Evolutionary conservation across 2,797 vertebrate genomes (phyloP).

Genomic region (Arctocebus calabarensis): DNA sequence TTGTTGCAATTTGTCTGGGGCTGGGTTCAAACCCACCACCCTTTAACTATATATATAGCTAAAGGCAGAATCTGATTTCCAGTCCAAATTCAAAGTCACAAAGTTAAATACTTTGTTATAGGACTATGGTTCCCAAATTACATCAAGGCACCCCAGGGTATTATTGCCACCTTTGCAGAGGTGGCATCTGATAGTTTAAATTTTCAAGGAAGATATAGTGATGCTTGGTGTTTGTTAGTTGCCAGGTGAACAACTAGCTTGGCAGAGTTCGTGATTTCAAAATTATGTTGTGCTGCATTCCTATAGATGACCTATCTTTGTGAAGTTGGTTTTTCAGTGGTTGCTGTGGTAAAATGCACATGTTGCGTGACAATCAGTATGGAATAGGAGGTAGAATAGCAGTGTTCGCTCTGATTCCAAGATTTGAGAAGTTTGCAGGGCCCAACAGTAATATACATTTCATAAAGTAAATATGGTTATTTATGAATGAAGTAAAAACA

Average conservation of each 20-base stretch:
- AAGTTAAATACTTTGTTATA: background rate
- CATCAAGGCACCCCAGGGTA: background rate
- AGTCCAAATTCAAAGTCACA: background rate
- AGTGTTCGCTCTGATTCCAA: background rate
- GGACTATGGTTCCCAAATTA: background rate
- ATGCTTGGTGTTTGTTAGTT: background rate
- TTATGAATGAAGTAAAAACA: conserved; percentile 38
- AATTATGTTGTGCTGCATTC: background rate
- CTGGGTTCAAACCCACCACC: too few species aligned
- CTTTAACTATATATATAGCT: background rate
- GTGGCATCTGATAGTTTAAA: background rate
- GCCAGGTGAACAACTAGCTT: background rate
- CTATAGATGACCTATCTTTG: background rate
- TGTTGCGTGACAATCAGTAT: background rate
- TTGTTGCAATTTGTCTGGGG: too few species aligned
- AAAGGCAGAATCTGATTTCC: conserved; percentile 19
- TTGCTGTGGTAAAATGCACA: conserved; percentile 1
- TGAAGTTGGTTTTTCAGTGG: background rate
- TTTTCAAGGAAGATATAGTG: background rate
- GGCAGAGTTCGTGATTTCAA: conserved; percentile 8
- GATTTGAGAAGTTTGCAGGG: conserved; percentile 16
- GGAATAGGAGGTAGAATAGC: background rate
- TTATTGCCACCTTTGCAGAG: background rate
- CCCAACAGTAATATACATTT: background rate
- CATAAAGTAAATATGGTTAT: conserved; percentile 1